phyloP scores from a whole-genome alignment of 2,888 invertebrate genomes.

The Ephialtes manifestator region DNA sequence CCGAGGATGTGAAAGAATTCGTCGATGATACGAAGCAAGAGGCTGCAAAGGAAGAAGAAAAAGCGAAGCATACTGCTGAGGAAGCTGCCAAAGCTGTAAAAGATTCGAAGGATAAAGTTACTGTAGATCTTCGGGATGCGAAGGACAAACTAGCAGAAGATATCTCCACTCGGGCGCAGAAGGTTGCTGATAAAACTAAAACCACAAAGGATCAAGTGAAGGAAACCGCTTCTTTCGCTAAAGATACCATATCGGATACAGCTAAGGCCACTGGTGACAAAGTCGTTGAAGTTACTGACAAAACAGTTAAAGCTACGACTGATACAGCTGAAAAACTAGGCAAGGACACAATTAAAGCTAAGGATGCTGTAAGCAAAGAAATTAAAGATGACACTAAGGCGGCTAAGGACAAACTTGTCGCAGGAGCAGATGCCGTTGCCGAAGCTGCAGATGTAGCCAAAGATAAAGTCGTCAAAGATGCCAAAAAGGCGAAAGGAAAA shows the following conservation, averaged over 20 bases:
- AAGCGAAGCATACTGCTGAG: slow-evolving; percentile 50
- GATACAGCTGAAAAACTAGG: slow-evolving; percentile 52
- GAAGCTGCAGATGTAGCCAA: slow-evolving; percentile 63
- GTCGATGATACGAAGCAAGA: slow-evolving; percentile 86
- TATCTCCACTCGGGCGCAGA: slow-evolving; percentile 22
- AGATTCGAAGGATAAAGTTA: slow-evolving; percentile 64
- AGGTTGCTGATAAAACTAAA: slow-evolving; percentile 41
- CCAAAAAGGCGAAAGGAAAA: slow-evolving; percentile 66
- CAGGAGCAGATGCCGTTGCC: slow-evolving; percentile 69
- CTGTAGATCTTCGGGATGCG: slow-evolving; percentile 40
- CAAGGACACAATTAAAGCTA: slow-evolving; percentile 43
- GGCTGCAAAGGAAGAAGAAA: slow-evolving; percentile 64
- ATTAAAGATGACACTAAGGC: slow-evolving; percentile 56
- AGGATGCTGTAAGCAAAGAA: slow-evolving; percentile 53
- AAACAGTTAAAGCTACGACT: slow-evolving; percentile 22
- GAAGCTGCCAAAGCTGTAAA: slow-evolving; percentile 64
- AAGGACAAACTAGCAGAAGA: slow-evolving; percentile 63
- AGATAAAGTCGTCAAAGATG: slow-evolving; percentile 58
- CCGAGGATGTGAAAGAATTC: slow-evolving; percentile 84
- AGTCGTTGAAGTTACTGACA: slow-evolving; percentile 42
- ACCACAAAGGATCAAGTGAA: slow-evolving; percentile 51
- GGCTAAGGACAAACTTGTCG: slow-evolving; percentile 47
- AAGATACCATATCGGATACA: slow-evolving; percentile 51
- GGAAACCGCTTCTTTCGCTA: slow-evolving; percentile 29
- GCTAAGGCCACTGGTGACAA: slow-evolving; percentile 65